Evolutionary conservation across 1,140 invertebrate species (phyloP), one percentile per base, ranked within the genome.

Genomic region (Ceratitis capitata): DNA sequence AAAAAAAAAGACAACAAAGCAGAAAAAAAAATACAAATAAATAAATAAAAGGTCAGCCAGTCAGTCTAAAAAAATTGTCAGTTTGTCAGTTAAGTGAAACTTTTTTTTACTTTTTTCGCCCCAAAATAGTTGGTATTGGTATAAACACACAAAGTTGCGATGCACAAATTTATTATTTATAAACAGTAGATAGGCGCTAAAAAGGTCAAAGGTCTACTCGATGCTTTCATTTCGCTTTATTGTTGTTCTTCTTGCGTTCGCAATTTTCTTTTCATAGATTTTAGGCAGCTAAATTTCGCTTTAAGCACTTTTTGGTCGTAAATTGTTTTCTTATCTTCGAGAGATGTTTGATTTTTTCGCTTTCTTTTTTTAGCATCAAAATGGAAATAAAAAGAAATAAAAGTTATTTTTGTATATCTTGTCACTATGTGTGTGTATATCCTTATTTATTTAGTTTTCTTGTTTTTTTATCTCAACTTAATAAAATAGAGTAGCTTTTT

Each of bases 101-200:
- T 78, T 19, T 42, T 78, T 26, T 26, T n/a, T n/a, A n/a, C n/a
- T n/a, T n/a, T n/a, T n/a, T n/a, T n/a, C n/a, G n/a, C n/a, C n/a
- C n/a, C n/a, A n/a, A n/a, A n/a, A n/a, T n/a, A n/a, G n/a, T n/a
- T n/a, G n/a, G n/a, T n/a, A n/a, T n/a, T 29, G 23, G 26, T 26
- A 61, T 61, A 19, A 9, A 9, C 47, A 49, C 7, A 49, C 14
- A 49, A 9, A 49, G 47, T 74, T 9, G 14, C 19, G 42, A 45
- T 78, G 42, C n/a, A 78, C 42, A 23, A 78, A 78, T 78, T 26
- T 78, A 42, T 78, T 78, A 78, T 23, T 78, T 78, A 78, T 78
- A 78, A n/a, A 78, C 16, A 78, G 39, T n/a, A 26, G 26, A 16
- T 19, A 45, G 6, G 39, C 39, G 39, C 39, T 23, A 23, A 78